These are phyloP conservation scores for Habroteleia sp. DNA, from an alignment of 2,888 invertebrate genomes.

Conservation along the genomic window DNA sequence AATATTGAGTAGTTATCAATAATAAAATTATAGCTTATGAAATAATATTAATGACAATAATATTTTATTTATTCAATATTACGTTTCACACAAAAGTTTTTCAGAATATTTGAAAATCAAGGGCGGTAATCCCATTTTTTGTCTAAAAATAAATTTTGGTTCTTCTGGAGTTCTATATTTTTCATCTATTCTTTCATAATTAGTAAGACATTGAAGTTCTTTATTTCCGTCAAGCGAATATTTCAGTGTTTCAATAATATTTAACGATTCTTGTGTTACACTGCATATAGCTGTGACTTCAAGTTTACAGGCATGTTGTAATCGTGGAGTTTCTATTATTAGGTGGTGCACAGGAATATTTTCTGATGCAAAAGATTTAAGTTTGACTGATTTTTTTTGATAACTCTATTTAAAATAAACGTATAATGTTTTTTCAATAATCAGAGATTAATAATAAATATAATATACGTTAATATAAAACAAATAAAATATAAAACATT, in stretches of 20 bases:
- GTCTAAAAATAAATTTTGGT: constrained; percentile 61
- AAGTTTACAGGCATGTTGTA: constrained; percentile 55
- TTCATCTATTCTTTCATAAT: constrained; percentile 28
- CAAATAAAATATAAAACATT: too few species aligned
- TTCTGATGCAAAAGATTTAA: constrained; percentile 56
- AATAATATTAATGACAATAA: too few species aligned
- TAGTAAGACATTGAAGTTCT: neutral
- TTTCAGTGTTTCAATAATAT: constrained; percentile 66
- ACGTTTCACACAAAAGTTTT: constrained; percentile 73
- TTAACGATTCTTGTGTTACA: constrained; percentile 67
- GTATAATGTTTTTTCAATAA: too few species aligned
- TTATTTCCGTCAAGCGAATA: constrained; percentile 55
- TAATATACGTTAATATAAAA: too few species aligned
- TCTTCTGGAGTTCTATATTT: constrained; percentile 66
- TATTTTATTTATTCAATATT: too few species aligned
- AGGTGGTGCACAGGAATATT: constrained; percentile 67
- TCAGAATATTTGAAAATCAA: constrained; percentile 59
- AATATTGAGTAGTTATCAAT: too few species aligned
- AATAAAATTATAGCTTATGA: too few species aligned
- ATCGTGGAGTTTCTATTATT: constrained; percentile 57
- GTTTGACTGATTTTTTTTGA: too few species aligned
- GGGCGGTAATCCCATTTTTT: constrained; percentile 65
- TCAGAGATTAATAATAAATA: too few species aligned
- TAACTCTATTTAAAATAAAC: too few species aligned
- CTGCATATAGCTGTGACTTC: constrained; percentile 65